Percentiles rank a stretch among this genome's conserved stretches.
Conservation (phyloP, 1,140 invertebrate species). For the Dendrolimus punctatus region DNA sequence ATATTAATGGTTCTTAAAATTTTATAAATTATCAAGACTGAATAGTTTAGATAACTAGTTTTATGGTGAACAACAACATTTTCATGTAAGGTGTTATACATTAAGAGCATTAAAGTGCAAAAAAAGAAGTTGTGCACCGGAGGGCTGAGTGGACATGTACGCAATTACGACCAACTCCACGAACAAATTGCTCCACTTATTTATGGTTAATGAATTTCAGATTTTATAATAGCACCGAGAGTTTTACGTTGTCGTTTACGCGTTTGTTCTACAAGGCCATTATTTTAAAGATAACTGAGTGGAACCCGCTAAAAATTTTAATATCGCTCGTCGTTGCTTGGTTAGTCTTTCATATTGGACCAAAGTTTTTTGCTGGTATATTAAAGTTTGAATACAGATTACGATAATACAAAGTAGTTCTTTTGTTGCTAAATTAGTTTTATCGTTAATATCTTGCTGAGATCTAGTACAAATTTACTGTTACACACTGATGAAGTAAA, state of each 20-base stretch:
- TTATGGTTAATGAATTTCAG: constrained; percentile 40
- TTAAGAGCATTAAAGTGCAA: constrained; percentile 1
- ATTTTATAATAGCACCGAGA: constrained; percentile 32
- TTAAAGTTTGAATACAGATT: too few relatives aligned
- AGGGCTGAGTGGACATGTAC: constrained; percentile 10
- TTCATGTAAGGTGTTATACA: not conserved
- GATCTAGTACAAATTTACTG: too few relatives aligned
- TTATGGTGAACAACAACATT: too few relatives aligned
- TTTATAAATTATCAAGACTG: too few relatives aligned
- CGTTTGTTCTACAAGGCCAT: constrained; percentile 22
- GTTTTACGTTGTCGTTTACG: constrained; percentile 27
- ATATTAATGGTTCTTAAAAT: too few relatives aligned
- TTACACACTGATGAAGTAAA: too few relatives aligned
- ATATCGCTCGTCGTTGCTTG: constrained; percentile 1
- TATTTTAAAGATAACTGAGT: constrained; percentile 9
- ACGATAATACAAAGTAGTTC: too few relatives aligned
- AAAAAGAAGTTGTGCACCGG: not conserved
- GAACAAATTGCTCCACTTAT: constrained; percentile 32
- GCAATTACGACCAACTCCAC: constrained; percentile 20
- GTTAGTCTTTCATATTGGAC: too few relatives aligned
- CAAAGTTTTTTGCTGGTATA: too few relatives aligned
- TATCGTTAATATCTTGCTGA: too few relatives aligned
- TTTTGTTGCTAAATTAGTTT: too few relatives aligned
- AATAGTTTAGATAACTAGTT: too few relatives aligned
- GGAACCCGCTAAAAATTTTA: constrained; percentile 6